Base-by-base conservation (phyloP, 1,140 invertebrate genomes). In the Uloborus diversus region DNA sequence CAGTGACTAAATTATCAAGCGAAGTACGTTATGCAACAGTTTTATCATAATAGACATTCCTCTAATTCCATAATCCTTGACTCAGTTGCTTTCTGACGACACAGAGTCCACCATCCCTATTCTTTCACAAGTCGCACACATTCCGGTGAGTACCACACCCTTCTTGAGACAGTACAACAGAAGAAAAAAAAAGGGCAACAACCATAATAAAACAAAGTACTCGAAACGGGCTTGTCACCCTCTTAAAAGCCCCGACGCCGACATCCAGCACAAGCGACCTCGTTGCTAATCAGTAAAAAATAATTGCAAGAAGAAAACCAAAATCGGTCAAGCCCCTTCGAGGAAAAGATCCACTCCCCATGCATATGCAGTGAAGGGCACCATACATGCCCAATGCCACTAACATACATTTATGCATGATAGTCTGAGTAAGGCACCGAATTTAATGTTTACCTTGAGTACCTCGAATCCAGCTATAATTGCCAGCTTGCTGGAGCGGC, bases 361-460 rank as follows among this genome's bases (percentile, higher is more conserved):
- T 66, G 17, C 64, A 66, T 66, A 66, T 66, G 64, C 64, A n/a
- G n/a, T n/a, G n/a, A n/a, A n/a, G n/a, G n/a, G n/a, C n/a, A n/a
- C n/a, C n/a, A n/a, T n/a, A n/a, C n/a, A n/a, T n/a, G n/a, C n/a
- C n/a, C n/a, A 66, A 35, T 42, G 37, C 37, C 27, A 30, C 35
- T 49, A 49, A 66, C 64, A 66, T 66, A 28, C 42, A 66, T 66
- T 49, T 49, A 66, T 66, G 64, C 64, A 66, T 66, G 37, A 66
- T 49, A 66, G 17, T 47, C 37, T 17, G 5, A 66, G 64, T 66
- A 66, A 30, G 64, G 35, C 64, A 66, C 64, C 64, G 25, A 49
- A 49, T 66, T 66, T 66, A 66, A 66, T 66, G 64, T 66, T 66
- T 66, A 66, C 64, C 64, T 49, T 49, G 64, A 30, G 47, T 23